These are phyloP conservation scores for Dolichallabes microphthalmus DNA, from an alignment of 2,113 vertebrate genomes.

Conservation along the genomic window DNA sequence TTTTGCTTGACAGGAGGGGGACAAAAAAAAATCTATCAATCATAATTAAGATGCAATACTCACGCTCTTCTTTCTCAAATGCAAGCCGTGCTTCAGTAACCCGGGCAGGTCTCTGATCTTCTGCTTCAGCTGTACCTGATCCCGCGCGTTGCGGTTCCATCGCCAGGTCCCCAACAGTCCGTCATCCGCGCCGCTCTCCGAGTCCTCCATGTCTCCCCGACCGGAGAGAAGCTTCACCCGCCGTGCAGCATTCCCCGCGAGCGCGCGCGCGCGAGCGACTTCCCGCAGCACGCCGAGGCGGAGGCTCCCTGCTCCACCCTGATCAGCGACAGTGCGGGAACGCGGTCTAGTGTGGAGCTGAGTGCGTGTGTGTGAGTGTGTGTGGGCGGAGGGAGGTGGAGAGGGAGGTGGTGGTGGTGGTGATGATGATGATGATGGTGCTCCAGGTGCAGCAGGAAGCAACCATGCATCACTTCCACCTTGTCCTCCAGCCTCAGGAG, in stretches of 20 bases:
- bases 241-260: slow-evolving; percentile 49
- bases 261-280: slow-evolving; percentile 6
- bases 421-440: slow-evolving; percentile 21
- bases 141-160: slow-evolving; percentile 78
- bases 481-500: slow-evolving; percentile 35
- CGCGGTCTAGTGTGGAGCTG: not conserved
- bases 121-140: slow-evolving; percentile 86
- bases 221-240: slow-evolving; percentile 46
- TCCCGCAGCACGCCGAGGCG: slow-evolving; percentile 43
- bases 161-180: slow-evolving; percentile 74
- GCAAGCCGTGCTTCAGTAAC: slow-evolving; percentile 88
- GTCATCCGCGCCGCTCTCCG: slow-evolving; percentile 73
- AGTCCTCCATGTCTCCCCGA: slow-evolving; percentile 71
- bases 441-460: slow-evolving; percentile 71
- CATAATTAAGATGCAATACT: slow-evolving; percentile 54
- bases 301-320: slow-evolving; percentile 68
- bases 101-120: slow-evolving; percentile 90
- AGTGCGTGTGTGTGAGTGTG: slow-evolving; percentile 21
- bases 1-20: not conserved
- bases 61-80: slow-evolving; percentile 89
- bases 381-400: slow-evolving; percentile 2
- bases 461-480: slow-evolving; percentile 64
- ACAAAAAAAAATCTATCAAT: not conserved
- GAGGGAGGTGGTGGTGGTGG: not conserved
- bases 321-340: slow-evolving; percentile 27